Evolutionary conservation across 2,113 vertebrate species (phyloP), one percentile per base, ranked within the genome.

Genomic region (Zapus hudsonius): DNA sequence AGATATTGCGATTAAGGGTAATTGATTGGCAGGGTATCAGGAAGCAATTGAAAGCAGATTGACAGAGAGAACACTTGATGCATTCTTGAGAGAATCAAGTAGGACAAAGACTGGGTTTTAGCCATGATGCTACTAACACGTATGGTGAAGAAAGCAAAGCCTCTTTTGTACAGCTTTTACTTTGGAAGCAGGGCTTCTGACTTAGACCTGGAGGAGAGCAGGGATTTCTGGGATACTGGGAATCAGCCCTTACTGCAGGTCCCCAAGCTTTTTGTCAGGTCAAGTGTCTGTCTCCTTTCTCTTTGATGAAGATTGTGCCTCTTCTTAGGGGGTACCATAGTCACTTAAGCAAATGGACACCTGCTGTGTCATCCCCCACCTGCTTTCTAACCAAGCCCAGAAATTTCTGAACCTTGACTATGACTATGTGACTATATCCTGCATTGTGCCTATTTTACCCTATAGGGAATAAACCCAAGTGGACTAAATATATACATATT

Each of bases 291-390:
- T 87, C 38, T 67, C n/a, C n/a, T 57, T 89, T 87, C 79, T 84
- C 85, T 96, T 94, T 92, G 36, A 59, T 81, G 47, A 84, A 89
- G 84, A 73, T 74, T 15, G 52, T 55, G 75, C 44, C 78, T 87
- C 84, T 93, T 92, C 57, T 78, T 69, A 81, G 36, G 72, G 44
- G 55, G 9, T 44, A 9, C 64, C 12, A 81, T 91, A 73, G 66
- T 90, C 81, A 57, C 93, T 91, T 87, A 95, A 91, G 87, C 78
- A 95, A 91, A 94, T 79, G 11, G 93, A 84, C 63, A 93, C 89
- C 72, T 94, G 76, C 72, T 78, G 25, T 78, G 75, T 69, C 63
- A 82, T 47, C 16, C 7, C 31, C 91, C 81, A 91, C 93, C 87
- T 91, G 84, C 31, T 89, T n/a, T 92, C 52, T 78, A 96, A 93